These are phyloP conservation scores for Brachionus asplanchnoidis DNA, from an alignment of 1,140 invertebrate species.

Conservation along the genomic window DNA sequence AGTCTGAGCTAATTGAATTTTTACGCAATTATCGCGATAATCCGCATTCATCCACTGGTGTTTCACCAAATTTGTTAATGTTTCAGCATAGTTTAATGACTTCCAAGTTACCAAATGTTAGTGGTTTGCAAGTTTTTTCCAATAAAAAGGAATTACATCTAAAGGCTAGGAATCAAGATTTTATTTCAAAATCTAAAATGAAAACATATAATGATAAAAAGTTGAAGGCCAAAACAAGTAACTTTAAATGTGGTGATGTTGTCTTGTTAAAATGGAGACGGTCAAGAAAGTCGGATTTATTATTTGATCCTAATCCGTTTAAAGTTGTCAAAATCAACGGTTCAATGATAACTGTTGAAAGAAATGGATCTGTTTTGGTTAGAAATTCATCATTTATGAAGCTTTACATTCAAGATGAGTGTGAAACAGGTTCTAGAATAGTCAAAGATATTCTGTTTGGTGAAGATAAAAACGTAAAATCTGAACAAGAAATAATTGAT, in stretches of 20 bases:
- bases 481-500: background rate
- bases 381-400: slow-evolving; percentile 3
- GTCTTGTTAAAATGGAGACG: background rate
- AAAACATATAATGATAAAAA: background rate
- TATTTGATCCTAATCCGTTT: background rate
- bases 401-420: background rate
- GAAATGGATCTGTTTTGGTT: background rate
- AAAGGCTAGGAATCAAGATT: background rate
- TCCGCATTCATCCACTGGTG: background rate
- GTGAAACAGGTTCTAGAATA: background rate
- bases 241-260: background rate
- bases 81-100: slow-evolving; percentile 8
- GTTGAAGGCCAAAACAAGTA: background rate
- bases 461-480: background rate
- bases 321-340: background rate
- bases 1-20: background rate
- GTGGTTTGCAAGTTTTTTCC: background rate
- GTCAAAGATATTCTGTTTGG: slow-evolving; percentile 1
- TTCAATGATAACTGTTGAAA: background rate
- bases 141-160: background rate
- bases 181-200: background rate
- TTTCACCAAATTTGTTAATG: background rate
- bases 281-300: background rate
- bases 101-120: background rate
- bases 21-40: background rate